Base-by-base conservation (phyloP, 2,797 vertebrate species). In the Vespertilio murinus region DNA sequence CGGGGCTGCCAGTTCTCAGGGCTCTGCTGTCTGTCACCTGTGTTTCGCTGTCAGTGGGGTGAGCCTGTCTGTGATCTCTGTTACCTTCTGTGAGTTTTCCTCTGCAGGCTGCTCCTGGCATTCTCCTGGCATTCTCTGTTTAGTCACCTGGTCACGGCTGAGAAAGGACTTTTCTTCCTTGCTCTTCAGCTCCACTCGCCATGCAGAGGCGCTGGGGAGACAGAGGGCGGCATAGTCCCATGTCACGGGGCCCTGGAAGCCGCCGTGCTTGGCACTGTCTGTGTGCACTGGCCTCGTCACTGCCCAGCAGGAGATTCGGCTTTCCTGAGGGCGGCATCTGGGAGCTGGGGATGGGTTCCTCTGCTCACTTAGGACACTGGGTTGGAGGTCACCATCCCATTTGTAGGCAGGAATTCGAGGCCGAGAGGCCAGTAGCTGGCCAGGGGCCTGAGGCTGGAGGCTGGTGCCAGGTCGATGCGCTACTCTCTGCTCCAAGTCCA, bases 151-250 rank as follows among this genome's bases (percentile, higher is more conserved):
- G 22, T 22, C 56, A 4, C 5, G 5, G 23, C 85, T 35, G 5
- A 49, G 42, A 35, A 59, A 28, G 84, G 25, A 9, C 64, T n/a
- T 73, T 49, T 59, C 40, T 30, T 33, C 5, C 22, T 61, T 14
- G 0, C 59, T 81, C 23, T 17, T 47, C 18, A 22, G 3, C 40
- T 1, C 0, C 1, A 14, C 49, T 70, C 49, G 20, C 12, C 6
- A 0, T 0, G 17, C n/a, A 12, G 52, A 61, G 12, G 28, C 23
- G 3, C 20, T 54, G 3, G 5, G 0, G 56, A 56, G 4, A 7
- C 25, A 18, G 22, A 1, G 8, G 28, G 17, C 16, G 1, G 8
- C 56, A 1, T 8, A 16, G 33, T 35, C 28, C 7, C 28, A 23
- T 11, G 64, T 3, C 56, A 4, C 0, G 0, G 35, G 54, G 5